phyloP scores from a whole-genome alignment of 1,140 invertebrate species.

The Teleogryllus occipitalis region DNA sequence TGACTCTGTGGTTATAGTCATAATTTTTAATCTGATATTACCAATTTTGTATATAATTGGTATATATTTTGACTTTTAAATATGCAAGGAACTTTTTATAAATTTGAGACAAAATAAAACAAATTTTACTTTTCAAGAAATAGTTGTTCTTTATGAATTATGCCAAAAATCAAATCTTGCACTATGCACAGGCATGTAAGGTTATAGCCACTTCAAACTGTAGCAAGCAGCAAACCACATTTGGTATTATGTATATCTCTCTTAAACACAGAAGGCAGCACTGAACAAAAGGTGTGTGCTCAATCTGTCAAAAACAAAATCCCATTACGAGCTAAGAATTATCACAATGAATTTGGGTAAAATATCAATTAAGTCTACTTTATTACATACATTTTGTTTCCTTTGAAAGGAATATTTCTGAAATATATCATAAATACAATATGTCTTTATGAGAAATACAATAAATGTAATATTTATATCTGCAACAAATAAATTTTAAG shows the following conservation, averaged over 20 bases:
- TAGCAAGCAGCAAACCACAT: not conserved
- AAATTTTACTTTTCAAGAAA: not conserved
- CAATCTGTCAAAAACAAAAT: not conserved
- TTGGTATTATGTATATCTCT: not conserved
- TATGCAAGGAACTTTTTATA: not conserved
- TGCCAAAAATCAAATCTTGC: not conserved
- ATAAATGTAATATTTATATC: not conserved
- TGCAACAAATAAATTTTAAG: not conserved
- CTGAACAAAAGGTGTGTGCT: not conserved
- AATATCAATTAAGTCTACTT: not conserved
- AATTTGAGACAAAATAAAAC: not conserved
- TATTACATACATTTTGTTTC: not conserved
- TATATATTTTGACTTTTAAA: not conserved
- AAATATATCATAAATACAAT: not conserved
- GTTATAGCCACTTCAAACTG: not conserved
- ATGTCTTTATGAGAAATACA: not conserved
- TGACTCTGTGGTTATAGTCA: too few relatives aligned
- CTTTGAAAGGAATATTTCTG: not conserved
- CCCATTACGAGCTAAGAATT: not conserved
- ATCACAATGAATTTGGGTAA: not conserved
- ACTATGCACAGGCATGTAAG: not conserved
- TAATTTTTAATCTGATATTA: too few relatives aligned
- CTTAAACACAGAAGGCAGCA: not conserved
- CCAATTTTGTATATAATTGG: too few relatives aligned
- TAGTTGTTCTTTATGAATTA: not conserved